Percentiles rank a stretch among this genome's conserved stretches.
These are phyloP conservation scores for Clitarchus hookeri DNA, from an alignment of 2,888 invertebrate genomes.

Conservation along the genomic window DNA sequence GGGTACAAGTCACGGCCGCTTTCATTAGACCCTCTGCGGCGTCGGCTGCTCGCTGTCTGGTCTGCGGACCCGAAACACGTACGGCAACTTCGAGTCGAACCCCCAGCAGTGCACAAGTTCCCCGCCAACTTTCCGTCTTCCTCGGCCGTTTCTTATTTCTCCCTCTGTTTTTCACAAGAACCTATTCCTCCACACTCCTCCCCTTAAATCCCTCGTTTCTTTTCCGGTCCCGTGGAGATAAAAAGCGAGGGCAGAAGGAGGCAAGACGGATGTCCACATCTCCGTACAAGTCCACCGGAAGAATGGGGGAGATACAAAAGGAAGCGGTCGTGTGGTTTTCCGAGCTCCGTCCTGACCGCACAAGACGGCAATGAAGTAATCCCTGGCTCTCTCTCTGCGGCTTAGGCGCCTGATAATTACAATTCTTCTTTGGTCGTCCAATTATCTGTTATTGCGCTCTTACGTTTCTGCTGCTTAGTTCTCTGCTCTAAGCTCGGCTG, in stretches of 20 bases:
- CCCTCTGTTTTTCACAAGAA: not conserved
- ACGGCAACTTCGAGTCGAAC: not conserved
- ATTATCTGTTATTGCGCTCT: too few relatives aligned
- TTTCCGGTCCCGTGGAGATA: not conserved
- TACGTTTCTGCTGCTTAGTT: too few relatives aligned
- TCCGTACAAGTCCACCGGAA: not conserved
- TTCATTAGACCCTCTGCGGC: not conserved
- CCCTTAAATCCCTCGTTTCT: not conserved
- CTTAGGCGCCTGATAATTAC: too few relatives aligned
- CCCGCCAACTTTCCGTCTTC: not conserved
- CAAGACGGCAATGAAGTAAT: not conserved
- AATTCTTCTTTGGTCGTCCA: too few relatives aligned
- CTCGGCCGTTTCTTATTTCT: not conserved
- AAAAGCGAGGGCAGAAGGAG: not conserved
- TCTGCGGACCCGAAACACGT: not conserved
- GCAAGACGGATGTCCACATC: not conserved
- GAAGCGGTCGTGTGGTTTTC: not conserved
- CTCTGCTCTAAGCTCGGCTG: too few relatives aligned
- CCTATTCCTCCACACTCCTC: too few relatives aligned
- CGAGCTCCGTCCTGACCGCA: not conserved
- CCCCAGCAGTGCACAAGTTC: not conserved
- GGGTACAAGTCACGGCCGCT: not conserved
- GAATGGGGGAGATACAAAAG: slow-evolving; percentile 2
- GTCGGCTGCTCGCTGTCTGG: not conserved
- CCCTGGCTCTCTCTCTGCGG: too few relatives aligned